phyloP scores from a whole-genome alignment of 1,140 invertebrate species.

The Drosophila nebulosa region DNA sequence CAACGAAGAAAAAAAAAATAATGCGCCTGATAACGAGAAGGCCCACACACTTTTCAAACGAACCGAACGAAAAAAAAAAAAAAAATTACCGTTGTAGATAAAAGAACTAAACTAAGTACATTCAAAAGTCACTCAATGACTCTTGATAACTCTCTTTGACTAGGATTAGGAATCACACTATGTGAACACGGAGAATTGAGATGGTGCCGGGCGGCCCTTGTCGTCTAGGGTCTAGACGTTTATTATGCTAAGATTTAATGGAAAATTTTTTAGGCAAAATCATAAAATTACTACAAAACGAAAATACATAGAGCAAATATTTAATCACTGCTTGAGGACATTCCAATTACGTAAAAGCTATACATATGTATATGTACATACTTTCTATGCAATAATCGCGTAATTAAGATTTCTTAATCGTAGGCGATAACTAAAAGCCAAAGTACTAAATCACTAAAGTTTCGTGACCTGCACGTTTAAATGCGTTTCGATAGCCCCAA shows the following conservation, averaged over 20 bases:
- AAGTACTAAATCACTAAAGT: background rate
- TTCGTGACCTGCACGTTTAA: background rate
- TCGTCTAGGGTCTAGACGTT: too few species aligned
- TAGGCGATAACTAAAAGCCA: background rate
- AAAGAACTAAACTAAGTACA: background rate
- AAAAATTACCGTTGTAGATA: background rate
- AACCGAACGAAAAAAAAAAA: slow-evolving; percentile 10
- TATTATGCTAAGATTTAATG: too few species aligned
- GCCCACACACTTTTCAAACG: slow-evolving; percentile 3
- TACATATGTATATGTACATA: too few species aligned
- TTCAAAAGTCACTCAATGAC: background rate
- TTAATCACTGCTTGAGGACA: too few species aligned
- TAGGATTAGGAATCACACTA: background rate
- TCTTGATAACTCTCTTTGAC: background rate
- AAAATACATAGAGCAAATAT: too few species aligned
- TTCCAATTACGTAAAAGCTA: background rate
- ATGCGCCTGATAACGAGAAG: slow-evolving; percentile 33
- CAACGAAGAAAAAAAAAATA: slow-evolving; percentile 23
- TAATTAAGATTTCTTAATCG: background rate
- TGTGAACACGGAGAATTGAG: too few species aligned
- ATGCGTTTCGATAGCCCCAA: background rate
- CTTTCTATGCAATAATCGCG: background rate
- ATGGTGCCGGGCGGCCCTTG: too few species aligned
- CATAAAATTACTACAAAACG: too few species aligned
- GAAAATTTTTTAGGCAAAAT: too few species aligned